Percentiles rank a stretch among this genome's conserved stretches.
These are phyloP conservation scores for Luperina testacea DNA, from an alignment of 2,888 invertebrate species.

Conservation along the genomic window DNA sequence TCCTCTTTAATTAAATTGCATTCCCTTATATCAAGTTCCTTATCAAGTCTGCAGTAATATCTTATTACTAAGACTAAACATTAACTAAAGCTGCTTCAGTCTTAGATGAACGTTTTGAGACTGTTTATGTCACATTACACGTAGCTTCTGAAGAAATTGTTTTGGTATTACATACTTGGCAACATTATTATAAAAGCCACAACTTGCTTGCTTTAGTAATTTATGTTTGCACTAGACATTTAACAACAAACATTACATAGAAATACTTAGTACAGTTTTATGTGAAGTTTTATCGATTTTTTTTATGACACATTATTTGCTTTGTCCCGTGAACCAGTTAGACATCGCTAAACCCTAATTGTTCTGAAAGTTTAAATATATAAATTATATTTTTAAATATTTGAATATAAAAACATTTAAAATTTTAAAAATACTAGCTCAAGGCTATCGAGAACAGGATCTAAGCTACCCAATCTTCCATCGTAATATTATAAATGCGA, in stretches of 20 bases:
- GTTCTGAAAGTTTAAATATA: background rate
- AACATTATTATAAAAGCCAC: slow-evolving; percentile 15
- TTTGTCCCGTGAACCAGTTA: background rate
- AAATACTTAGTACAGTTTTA: background rate
- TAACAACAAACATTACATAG: too few species aligned
- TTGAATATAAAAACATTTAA: too few species aligned
- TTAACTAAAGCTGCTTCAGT: slow-evolving; percentile 54
- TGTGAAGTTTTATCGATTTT: background rate
- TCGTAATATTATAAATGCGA: background rate
- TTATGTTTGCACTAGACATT: background rate
- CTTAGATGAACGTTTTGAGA: slow-evolving; percentile 40
- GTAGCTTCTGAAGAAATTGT: slow-evolving; percentile 30
- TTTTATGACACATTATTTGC: background rate
- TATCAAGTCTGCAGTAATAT: slow-evolving; percentile 60
- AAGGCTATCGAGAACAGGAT: too few species aligned
- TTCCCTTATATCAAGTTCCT: slow-evolving; percentile 59
- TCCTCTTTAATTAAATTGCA: slow-evolving; percentile 62
- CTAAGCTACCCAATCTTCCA: background rate
- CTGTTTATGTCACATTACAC: slow-evolving; percentile 35
- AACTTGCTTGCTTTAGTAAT: slow-evolving; percentile 1
- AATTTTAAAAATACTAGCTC: too few species aligned
- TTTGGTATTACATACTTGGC: slow-evolving; percentile 25
- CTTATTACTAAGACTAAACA: slow-evolving; percentile 62
- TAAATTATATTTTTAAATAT: too few species aligned
- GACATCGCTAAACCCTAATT: background rate